Evolutionary conservation across 2,113 vertebrate genomes (phyloP), one percentile per base, ranked within the genome.

Genomic region (Myotis brandtii): DNA sequence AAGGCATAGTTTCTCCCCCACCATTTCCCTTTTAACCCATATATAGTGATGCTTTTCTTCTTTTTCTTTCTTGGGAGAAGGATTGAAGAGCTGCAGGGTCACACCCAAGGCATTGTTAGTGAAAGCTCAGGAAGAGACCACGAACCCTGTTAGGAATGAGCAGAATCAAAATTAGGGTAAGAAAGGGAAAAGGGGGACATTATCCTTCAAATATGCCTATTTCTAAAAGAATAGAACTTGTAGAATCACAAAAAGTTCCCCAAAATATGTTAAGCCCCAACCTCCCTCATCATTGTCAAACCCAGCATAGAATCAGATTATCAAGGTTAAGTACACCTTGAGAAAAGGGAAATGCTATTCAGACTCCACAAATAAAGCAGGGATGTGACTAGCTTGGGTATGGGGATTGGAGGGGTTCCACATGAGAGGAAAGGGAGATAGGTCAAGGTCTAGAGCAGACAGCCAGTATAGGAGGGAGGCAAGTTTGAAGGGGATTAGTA

Each of bases 81-180:
- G 79, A 91, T 69, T 89, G 91, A 73, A 97, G 89, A 72, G 52
- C 59, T 75, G 16, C 1, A 0, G 13, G 56, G 87, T 87, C 89
- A 96, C 87, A 96, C 70, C 89, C 89, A 85, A 96, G 32, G 12
- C 37, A 46, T n/a, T 94, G 86, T 72, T 76, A 50, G 86, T 52
- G 40, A 89, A 95, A 95, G 80, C 94, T 95, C 56, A 94, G 43
- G 54, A 89, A 76, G 72, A 96, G 86, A 96, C n/a, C 13, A 16
- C 72, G 50, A 89, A 87, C 80, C 3, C 32, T 76, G 73, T 62
- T 73, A 92, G 32, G 34, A 79, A 86, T 70, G 54, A 91, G 9
- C n/a, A 81, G 76, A 95, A 67, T 91, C n/a, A 70, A 89, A 96
- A 83, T 93, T 50, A 86, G 69, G 94, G 43, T 20, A 72, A 50